Percentiles rank a stretch among this genome's conserved stretches.
These are phyloP conservation scores for Benitochromis conjunctus DNA, from an alignment of 2,113 vertebrate species.

Conservation along the genomic window DNA sequence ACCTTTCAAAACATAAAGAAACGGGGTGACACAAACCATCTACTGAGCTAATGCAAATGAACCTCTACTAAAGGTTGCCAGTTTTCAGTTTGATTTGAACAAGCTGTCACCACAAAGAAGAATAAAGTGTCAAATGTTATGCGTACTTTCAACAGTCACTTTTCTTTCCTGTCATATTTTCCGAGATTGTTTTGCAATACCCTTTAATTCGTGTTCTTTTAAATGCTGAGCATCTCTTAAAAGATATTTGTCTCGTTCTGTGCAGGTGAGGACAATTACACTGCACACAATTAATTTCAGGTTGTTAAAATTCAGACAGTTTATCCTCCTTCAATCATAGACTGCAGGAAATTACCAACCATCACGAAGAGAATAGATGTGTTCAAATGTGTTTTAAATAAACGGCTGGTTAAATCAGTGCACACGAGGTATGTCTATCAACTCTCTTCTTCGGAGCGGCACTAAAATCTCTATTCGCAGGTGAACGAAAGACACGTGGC, in stretches of 20 bases:
- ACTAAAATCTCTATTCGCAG: not conserved
- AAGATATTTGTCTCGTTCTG: not conserved
- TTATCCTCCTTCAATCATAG: not conserved
- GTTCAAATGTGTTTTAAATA: not conserved
- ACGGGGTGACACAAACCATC: not conserved
- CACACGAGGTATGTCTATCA: not conserved
- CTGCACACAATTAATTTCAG: not conserved
- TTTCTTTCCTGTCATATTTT: not conserved
- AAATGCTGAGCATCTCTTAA: not conserved
- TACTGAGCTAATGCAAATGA: not conserved
- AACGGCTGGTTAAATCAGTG: not conserved
- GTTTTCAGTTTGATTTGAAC: not conserved
- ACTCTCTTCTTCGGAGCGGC: not conserved
- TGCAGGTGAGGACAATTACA: not conserved
- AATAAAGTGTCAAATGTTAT: not conserved
- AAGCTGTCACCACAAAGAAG: constrained; percentile 8
- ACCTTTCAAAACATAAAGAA: not conserved
- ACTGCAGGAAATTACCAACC: not conserved
- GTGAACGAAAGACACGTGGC: not conserved
- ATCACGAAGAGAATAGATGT: not conserved
- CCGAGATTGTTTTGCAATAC: not conserved
- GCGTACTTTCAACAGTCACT: not conserved
- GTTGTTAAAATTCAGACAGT: not conserved
- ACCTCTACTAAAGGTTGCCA: not conserved
- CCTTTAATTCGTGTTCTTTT: not conserved